Base-by-base conservation (phyloP, 2,113 vertebrate species). In the Astur gentilis region DNA sequence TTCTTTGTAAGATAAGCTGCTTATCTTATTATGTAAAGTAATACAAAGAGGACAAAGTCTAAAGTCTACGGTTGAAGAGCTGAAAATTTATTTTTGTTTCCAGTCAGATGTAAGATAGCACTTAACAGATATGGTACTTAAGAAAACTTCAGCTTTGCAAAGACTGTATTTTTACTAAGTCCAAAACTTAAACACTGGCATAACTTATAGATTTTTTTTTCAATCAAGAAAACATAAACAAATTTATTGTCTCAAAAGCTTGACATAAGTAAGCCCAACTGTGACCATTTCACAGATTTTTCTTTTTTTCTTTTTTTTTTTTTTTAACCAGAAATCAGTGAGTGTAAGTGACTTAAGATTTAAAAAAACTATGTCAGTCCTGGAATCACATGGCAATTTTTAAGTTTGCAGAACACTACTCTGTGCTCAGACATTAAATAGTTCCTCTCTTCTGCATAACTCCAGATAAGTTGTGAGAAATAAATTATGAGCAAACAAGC, bases 61-160 rank as follows among this genome's bases (percentile, higher is more conserved):
- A 70, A 87, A 72, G 83, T 61, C 64, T 89, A 42, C 93, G 92
- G 90, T 12, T 87, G 16, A 91, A 71, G 45, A 87, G 79, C 34
- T 83, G 69, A 97, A 62, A 62, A 60, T 83, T 90, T 85, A 83
- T 70, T 85, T 90, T 64, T 72, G 55, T 85, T 96, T 81, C 71
- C 65, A 92, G 83, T 77, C 27, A 97, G 96, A 93, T 55, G 36
- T 36, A 36, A 36, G 92, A 40, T 34, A 64, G 45, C 40, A 13
- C 32, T 81, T 65, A 76, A 14, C 50, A 70, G 50, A 54, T 36
- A 25, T 0, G 4, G n/a, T 23, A 55, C 10, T 76, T n/a, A 66
- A n/a, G n/a, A 77, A 60, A 44, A 62, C 40, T 42, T 61, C 8
- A 34, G 49, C 19, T 89, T 60, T 42, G 38, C 76, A 27, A 81